Percentiles rank a stretch among this genome's conserved stretches.
phyloP scores from a whole-genome alignment of 2,113 vertebrate species.

The Cryptotis parvus region DNA sequence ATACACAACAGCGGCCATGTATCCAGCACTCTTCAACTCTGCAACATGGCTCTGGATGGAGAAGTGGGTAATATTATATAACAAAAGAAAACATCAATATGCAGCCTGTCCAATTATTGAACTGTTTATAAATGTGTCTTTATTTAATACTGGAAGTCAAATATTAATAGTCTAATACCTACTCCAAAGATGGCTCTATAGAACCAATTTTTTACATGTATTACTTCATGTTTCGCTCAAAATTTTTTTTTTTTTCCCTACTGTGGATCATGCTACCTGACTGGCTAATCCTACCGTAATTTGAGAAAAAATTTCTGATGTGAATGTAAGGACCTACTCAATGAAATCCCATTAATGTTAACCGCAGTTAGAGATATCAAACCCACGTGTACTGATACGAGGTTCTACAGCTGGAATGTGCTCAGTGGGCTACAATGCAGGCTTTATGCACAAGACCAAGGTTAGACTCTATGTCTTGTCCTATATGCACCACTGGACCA shows the following conservation, averaged over 20 bases:
- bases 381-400: not conserved
- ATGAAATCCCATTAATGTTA: slow-evolving; percentile 40
- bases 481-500: no score
- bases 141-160: slow-evolving; percentile 68
- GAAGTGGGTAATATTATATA: slow-evolving; percentile 83
- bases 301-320: slow-evolving; percentile 44
- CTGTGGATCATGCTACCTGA: slow-evolving; percentile 45
- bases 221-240: slow-evolving; percentile 45
- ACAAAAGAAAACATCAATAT: slow-evolving; percentile 85
- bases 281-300: slow-evolving; percentile 42
- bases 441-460: no score
- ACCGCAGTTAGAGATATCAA: slow-evolving; percentile 49
- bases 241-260: no score
- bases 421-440: no score
- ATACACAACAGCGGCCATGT: slow-evolving; percentile 87
- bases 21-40: slow-evolving; percentile 79
- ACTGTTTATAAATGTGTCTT: slow-evolving; percentile 79
- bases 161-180: slow-evolving; percentile 48
- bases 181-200: not conserved
- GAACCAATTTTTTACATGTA: not conserved
- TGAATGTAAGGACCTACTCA: not conserved
- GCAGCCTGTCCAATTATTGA: slow-evolving; percentile 84
- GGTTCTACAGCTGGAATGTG: no score
- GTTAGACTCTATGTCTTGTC: no score
- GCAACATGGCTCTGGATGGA: slow-evolving; percentile 70